Conservation (phyloP, 2,113 vertebrate species). For the Chrysemys picta region DNA sequence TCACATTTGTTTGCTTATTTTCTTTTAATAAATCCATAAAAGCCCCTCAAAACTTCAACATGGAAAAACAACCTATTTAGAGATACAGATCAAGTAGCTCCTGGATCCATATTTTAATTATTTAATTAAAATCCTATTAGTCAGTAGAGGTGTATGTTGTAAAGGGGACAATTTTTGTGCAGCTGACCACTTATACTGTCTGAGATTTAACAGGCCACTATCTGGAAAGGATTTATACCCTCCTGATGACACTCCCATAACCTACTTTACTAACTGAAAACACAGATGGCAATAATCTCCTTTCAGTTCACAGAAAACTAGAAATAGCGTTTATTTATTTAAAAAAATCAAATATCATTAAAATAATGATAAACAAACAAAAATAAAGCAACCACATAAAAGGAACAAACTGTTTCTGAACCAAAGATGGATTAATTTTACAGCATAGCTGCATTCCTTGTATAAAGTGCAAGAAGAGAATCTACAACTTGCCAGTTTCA, state of each 20-base stretch:
- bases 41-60: not conserved
- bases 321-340: constrained; percentile 20
- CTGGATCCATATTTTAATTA: not conserved
- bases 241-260: not conserved
- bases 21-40: not conserved
- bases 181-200: not conserved
- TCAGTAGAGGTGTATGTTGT: not conserved
- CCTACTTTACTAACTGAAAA: constrained; percentile 68
- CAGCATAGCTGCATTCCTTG: constrained; percentile 48
- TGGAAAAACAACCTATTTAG: not conserved
- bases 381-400: constrained; percentile 4
- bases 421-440: constrained; percentile 27
- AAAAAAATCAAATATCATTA: constrained; percentile 63
- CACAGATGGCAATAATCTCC: constrained; percentile 68
- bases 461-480: not conserved
- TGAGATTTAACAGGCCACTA: not conserved
- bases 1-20: not conserved
- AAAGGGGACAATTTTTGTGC: not conserved
- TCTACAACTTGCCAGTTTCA: not conserved
- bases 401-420: constrained; percentile 49
- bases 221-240: not conserved
- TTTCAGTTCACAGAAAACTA: constrained; percentile 54
- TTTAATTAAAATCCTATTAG: not conserved
- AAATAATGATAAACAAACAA: constrained; percentile 20
- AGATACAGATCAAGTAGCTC: not conserved